These are phyloP conservation scores for Orthosia incerta DNA, from an alignment of 2,888 invertebrate genomes.

Conservation along the genomic window DNA sequence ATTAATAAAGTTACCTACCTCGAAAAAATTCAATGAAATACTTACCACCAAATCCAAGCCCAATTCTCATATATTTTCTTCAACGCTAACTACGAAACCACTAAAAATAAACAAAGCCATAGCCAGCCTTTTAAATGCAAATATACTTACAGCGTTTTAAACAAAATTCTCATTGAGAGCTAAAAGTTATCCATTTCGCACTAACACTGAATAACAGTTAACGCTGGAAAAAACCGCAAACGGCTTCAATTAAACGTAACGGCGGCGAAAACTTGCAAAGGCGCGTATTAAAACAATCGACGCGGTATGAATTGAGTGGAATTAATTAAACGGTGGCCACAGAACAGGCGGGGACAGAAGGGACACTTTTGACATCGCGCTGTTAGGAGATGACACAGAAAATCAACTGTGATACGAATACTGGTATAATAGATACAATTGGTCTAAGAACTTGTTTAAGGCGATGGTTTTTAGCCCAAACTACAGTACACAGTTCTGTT, in stretches of 20 bases:
- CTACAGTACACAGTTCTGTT: too few species aligned
- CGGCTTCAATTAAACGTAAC: conserved; percentile 67
- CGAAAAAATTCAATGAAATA: conserved; percentile 2
- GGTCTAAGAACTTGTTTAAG: too few species aligned
- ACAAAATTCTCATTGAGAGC: conserved; percentile 48
- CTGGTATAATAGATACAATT: not conserved
- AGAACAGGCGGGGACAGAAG: conserved; percentile 8
- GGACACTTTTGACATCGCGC: not conserved
- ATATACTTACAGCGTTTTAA: conserved; percentile 39
- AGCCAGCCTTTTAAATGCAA: conserved; percentile 49
- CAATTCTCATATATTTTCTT: conserved; percentile 7
- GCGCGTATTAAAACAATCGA: conserved; percentile 64
- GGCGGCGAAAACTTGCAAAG: conserved; percentile 59
- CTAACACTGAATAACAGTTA: conserved; percentile 64
- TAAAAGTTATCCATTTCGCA: conserved; percentile 55
- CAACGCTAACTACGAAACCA: not conserved
- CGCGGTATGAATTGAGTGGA: conserved; percentile 65
- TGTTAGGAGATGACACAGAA: not conserved
- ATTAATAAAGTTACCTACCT: not conserved
- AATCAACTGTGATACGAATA: not conserved
- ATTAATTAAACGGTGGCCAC: conserved; percentile 61
- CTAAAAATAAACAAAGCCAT: conserved; percentile 38
- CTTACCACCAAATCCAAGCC: not conserved
- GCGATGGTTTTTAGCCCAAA: not conserved
- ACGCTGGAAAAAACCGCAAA: conserved; percentile 63